Conservation (phyloP, 2,113 vertebrate genomes). For the Nestor notabilis region DNA sequence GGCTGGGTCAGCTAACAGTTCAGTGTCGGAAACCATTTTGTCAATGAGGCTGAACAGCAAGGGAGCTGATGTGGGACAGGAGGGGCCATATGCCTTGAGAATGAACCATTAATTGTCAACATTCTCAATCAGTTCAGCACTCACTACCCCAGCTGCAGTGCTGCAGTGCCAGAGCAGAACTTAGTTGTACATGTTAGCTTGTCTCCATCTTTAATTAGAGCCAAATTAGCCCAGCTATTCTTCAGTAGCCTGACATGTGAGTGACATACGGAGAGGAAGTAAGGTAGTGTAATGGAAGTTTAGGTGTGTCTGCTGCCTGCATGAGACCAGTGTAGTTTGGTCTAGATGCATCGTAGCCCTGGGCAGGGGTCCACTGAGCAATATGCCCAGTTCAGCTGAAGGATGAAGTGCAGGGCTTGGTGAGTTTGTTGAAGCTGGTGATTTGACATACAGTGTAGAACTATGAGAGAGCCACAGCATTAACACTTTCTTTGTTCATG, state of each 20-base stretch:
- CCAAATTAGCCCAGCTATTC: background rate
- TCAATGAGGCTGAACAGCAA: background rate
- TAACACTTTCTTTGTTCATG: background rate
- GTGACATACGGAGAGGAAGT: background rate
- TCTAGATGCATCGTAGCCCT: background rate
- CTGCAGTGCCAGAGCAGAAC: background rate
- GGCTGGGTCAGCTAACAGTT: background rate
- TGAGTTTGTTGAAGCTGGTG: background rate
- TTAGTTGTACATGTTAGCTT: fast-evolving
- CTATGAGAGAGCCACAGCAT: background rate
- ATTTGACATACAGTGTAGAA: background rate
- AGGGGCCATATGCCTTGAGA: background rate
- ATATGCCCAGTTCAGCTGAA: background rate
- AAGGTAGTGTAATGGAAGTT: fast-evolving
- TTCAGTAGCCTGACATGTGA: fast-evolving
- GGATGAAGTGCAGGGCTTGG: background rate
- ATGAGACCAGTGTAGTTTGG: background rate
- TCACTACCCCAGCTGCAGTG: background rate
- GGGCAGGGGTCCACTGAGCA: background rate
- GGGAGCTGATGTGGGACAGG: background rate
- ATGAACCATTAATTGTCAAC: background rate
- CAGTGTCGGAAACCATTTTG: background rate
- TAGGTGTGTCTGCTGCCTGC: background rate
- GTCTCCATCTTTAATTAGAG: background rate
- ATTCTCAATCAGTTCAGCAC: background rate